Evolutionary conservation across 2,888 invertebrate species (phyloP).

Genomic region (Plemyria rubiginata): DNA sequence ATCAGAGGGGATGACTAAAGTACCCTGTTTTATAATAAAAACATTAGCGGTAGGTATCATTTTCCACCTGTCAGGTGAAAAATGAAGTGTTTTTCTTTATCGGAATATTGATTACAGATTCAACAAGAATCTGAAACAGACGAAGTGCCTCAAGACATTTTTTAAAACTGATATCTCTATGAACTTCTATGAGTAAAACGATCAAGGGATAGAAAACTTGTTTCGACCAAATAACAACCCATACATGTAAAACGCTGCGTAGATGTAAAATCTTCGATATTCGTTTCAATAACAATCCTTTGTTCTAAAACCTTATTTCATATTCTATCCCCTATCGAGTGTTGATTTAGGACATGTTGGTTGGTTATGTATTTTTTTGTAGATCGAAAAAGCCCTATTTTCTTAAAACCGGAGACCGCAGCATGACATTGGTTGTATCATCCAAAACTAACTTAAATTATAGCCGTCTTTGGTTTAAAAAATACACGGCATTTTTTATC

Average conservation of each 20-base stretch:
- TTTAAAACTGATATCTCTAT: constrained; percentile 2
- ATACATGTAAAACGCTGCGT: background rate
- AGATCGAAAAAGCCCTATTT: background rate
- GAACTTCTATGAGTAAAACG: no score
- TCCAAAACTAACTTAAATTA: background rate
- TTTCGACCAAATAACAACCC: background rate
- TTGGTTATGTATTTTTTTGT: constrained; percentile 18
- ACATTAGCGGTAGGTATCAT: background rate
- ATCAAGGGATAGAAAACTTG: no score
- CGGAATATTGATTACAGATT: constrained; percentile 12
- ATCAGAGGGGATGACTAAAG: background rate
- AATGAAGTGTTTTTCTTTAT: background rate
- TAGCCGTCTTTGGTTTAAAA: background rate
- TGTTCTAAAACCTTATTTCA: constrained; percentile 19
- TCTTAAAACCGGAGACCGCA: background rate
- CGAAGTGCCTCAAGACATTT: background rate
- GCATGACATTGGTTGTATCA: background rate
- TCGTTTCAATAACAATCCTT: constrained; percentile 26
- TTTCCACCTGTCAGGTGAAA: background rate
- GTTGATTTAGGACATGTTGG: constrained; percentile 27
- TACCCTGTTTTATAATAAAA: background rate
- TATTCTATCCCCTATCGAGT: constrained; percentile 20
- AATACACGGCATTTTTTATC: no score
- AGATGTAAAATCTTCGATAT: constrained; percentile 14
- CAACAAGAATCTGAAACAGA: background rate